Conservation (phyloP, 2,113 vertebrate genomes). For the Rattus rattus region DNA sequence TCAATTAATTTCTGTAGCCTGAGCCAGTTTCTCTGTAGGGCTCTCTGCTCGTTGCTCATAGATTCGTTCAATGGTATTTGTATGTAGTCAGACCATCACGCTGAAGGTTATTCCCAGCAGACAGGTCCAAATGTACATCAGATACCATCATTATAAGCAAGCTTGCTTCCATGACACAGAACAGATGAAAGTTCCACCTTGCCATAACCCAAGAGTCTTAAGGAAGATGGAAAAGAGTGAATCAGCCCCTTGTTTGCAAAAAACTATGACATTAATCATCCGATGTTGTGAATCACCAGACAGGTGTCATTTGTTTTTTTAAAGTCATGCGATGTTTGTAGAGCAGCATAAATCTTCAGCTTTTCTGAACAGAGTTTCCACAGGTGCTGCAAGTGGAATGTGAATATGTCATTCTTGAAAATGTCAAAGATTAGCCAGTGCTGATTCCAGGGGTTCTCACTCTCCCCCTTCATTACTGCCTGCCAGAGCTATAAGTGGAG, state of each 20-base stretch:
- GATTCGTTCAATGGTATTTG: conserved; percentile 42
- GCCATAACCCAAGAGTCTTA: conserved; percentile 53
- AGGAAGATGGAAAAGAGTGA: conserved; percentile 76
- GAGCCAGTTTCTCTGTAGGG: background rate
- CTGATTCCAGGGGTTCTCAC: conserved; percentile 56
- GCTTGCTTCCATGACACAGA: conserved; percentile 50
- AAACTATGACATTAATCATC: conserved; percentile 73
- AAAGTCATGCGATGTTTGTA: conserved; percentile 68
- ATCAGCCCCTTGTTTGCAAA: conserved; percentile 62
- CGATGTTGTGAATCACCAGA: background rate
- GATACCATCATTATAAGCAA: conserved; percentile 32
- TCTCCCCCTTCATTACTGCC: conserved; percentile 55
- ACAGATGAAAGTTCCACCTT: conserved; percentile 53
- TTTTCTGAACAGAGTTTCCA: conserved; percentile 65
- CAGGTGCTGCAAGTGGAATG: conserved; percentile 49
- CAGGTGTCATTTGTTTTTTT: conserved; percentile 76
- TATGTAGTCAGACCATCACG: background rate
- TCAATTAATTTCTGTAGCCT: conserved; percentile 7
- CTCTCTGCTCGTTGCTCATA: background rate
- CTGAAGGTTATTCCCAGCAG: conserved; percentile 48
- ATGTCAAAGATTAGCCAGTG: conserved; percentile 75
- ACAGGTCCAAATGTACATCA: conserved; percentile 27
- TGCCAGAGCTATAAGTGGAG: conserved; percentile 5
- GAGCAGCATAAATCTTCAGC: conserved; percentile 66
- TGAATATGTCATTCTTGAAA: conserved; percentile 79